Evolutionary conservation across 1,140 invertebrate genomes (phyloP).

Genomic region (Tetramorium alpestre): DNA sequence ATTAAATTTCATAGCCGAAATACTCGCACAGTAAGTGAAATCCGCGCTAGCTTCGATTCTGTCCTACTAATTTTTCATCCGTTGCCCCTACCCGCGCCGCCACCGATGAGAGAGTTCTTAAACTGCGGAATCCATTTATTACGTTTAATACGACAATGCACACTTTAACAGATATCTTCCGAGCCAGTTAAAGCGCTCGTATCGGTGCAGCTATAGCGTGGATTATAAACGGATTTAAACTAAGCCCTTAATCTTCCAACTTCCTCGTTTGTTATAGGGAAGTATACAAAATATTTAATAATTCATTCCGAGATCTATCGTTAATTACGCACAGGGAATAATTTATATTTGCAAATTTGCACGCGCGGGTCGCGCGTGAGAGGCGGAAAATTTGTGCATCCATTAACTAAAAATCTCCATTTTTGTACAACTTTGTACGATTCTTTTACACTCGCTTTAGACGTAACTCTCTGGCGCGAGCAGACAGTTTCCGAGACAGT

Average conservation of each 20-base stretch:
- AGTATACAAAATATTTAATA: not conserved
- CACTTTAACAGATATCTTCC: constrained; percentile 39
- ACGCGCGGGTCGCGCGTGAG: not conserved
- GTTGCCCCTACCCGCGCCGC: not conserved
- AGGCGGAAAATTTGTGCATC: not conserved
- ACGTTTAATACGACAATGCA: not conserved
- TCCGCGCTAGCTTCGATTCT: not conserved
- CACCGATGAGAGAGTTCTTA: constrained; percentile 13
- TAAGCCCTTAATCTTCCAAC: constrained; percentile 2
- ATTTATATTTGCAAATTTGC: not conserved
- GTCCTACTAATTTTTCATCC: not conserved
- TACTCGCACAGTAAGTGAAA: constrained; percentile 28
- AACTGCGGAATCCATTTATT: constrained; percentile 13
- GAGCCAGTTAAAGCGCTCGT: constrained; percentile 2
- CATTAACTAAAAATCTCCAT: constrained; percentile 38
- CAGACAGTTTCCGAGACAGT: constrained; percentile 52
- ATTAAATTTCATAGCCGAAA: constrained; percentile 45
- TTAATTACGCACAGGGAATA: not conserved
- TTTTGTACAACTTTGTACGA: constrained; percentile 36
- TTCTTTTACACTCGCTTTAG: constrained; percentile 14
- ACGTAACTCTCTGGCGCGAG: constrained; percentile 20
- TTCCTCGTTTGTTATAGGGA: not conserved
- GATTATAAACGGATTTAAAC: constrained; percentile 22
- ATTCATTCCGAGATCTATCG: not conserved
- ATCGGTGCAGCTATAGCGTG: not conserved